Evolutionary conservation across 2,113 vertebrate species (phyloP).

Genomic region (Melozone crissalis): DNA sequence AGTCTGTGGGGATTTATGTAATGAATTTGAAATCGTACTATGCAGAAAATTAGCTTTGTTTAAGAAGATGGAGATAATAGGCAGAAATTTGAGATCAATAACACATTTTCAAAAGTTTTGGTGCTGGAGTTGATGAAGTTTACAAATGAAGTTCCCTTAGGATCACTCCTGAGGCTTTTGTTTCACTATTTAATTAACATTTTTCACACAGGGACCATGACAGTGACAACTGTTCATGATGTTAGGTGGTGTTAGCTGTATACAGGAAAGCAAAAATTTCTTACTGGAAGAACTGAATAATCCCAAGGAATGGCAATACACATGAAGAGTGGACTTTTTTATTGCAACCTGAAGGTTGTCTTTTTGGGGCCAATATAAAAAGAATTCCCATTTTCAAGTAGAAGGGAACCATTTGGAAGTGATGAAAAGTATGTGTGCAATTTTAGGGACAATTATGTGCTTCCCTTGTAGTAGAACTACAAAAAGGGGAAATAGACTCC

Average conservation of each 20-base stretch:
- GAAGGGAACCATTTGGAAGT: not conserved
- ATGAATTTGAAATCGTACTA: not conserved
- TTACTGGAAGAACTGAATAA: not conserved
- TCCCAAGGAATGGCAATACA: not conserved
- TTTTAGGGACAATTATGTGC: not conserved
- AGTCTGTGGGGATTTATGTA: not conserved
- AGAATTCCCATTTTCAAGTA: not conserved
- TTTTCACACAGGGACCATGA: not conserved
- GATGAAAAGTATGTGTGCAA: not conserved
- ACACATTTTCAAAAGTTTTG: not conserved
- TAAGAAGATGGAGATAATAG: not conserved
- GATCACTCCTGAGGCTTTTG: not conserved
- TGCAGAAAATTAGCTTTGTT: not conserved
- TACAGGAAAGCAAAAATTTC: not conserved
- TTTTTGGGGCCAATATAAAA: not conserved
- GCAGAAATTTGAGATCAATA: not conserved
- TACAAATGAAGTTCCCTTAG: not conserved
- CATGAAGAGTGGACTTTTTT: not conserved
- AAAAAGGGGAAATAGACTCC: not conserved
- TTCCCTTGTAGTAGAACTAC: not conserved
- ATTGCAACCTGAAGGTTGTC: not conserved
- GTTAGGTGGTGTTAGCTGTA: not conserved
- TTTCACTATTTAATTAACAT: not conserved
- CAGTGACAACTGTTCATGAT: not conserved
- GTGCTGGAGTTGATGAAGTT: not conserved